Base-by-base conservation (phyloP, 2,888 invertebrate genomes). In the Cantharis nigra region DNA sequence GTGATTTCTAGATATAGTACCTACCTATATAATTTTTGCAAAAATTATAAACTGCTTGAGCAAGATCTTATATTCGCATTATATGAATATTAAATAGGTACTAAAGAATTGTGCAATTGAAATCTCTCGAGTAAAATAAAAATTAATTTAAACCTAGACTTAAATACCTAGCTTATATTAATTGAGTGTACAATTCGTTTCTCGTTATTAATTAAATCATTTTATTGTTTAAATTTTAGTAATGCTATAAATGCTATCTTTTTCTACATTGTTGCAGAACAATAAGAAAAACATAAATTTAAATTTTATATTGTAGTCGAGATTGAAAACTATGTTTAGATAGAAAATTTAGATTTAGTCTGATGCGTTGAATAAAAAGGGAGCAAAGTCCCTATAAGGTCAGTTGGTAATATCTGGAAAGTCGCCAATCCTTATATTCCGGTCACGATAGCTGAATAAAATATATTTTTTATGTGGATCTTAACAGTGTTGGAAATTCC, bases 391-490 rank as follows among this genome's bases (percentile, higher is more conserved):
- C 28, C 67, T 62, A 62, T 9, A 73, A 65, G 72, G 72, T 72
- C 72, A 72, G 72, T 72, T 72, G 49, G 49, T 18, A 69, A 69
- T 67, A 62, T 65, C 14, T 65, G 72, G 69, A 73, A 49, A 67
- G 73, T 67, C 20, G 62, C 30, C 73, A 73, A 33, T 69, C 64
- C 67, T 23, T 72, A 65, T 65, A 72, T 67, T 73, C 74, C 16
- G 70, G 74, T 74, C 74, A 74, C 74, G 70, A 74, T 69, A 74
- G 69, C 69, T 69, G 73, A 73, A 73, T 73, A 73, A 73, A 73
- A 69, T 73, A 73, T 69, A 73, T 69, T 73, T 70, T 72, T 62
- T n/a, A 73, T 67, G 62, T 64, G 49, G 67, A 63, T 73, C 69
- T 33, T 49, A 30, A 65, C 65, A 18, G 26, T 33, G 70, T 33